Conservation (phyloP, 2,797 vertebrate genomes). For the Furcifer pardalis region DNA sequence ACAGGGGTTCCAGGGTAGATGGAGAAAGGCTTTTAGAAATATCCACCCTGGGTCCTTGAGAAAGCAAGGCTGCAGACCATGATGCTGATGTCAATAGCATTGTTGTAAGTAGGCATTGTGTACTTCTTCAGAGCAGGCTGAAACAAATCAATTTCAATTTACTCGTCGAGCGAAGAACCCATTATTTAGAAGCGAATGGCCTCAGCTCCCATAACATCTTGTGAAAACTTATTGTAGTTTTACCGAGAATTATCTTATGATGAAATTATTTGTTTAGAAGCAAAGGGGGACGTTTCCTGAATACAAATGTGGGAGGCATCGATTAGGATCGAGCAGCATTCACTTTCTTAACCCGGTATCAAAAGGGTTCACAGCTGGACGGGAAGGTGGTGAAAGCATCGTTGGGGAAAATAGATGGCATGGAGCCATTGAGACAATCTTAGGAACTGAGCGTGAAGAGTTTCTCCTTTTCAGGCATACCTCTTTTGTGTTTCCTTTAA, state of each 20-base stretch:
- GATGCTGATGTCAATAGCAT: constrained; percentile 75
- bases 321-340: constrained; percentile 56
- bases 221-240: constrained; percentile 78
- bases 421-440: constrained; percentile 52
- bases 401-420: constrained; percentile 31
- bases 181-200: constrained; percentile 79
- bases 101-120: constrained; percentile 74
- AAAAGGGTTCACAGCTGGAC: constrained; percentile 56
- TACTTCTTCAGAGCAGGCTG: constrained; percentile 70
- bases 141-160: constrained; percentile 86
- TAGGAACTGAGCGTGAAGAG: constrained; percentile 50
- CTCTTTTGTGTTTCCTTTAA: constrained; percentile 39
- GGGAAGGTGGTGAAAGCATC: constrained; percentile 55
- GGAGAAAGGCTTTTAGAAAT: constrained; percentile 62
- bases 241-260: constrained; percentile 75
- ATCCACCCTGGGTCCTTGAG: constrained; percentile 75
- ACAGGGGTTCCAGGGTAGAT: constrained; percentile 52
- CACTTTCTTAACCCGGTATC: constrained; percentile 65
- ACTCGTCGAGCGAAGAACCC: constrained; percentile 76
- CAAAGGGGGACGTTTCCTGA: constrained; percentile 64
- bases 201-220: constrained; percentile 74
- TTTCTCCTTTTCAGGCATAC: constrained; percentile 57
- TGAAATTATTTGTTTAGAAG: constrained; percentile 81
- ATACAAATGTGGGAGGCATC: constrained; percentile 70
- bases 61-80: constrained; percentile 70